Conservation (phyloP, 2,888 invertebrate species). For the Drosophila fulvimacula region DNA sequence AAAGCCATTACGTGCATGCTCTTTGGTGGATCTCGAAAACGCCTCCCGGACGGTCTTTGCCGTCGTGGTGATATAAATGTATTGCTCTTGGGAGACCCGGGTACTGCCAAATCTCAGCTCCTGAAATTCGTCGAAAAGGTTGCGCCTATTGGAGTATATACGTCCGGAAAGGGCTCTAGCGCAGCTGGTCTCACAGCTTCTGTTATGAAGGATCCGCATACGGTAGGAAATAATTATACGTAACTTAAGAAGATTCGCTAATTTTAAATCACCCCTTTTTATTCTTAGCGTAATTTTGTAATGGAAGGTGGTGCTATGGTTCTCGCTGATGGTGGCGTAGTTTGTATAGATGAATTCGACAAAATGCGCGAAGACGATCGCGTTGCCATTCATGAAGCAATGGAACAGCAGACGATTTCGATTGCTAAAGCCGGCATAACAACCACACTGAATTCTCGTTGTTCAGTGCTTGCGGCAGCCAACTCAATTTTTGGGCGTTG, state of each 20-base stretch:
- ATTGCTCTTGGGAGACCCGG: constrained; percentile 97
- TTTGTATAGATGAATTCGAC: constrained; percentile 99
- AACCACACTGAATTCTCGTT: constrained; percentile 98
- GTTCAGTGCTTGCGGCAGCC: constrained; percentile 99
- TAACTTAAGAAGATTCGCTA: neutral
- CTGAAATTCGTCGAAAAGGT: constrained; percentile 98
- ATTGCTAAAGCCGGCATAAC: constrained; percentile 99
- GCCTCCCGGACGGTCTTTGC: constrained; percentile 97
- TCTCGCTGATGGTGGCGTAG: constrained; percentile 98
- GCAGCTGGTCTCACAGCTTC: constrained; percentile 99
- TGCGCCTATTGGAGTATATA: constrained; percentile 97
- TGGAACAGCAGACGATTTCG: constrained; percentile 99
- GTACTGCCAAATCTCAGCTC: constrained; percentile 99
- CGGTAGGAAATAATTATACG: constrained; percentile 87
- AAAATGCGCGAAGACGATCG: constrained; percentile 99
- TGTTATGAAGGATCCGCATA: constrained; percentile 95
- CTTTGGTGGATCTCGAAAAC: constrained; percentile 96
- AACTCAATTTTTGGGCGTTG: constrained; percentile 99
- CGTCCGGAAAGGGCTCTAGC: constrained; percentile 99
- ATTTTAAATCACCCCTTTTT: neutral
- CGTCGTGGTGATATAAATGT: constrained; percentile 99
- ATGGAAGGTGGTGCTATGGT: constrained; percentile 99
- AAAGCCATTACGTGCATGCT: constrained; percentile 97
- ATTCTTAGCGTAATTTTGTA: constrained; percentile 93
- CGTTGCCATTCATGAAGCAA: constrained; percentile 99